Percentiles rank a stretch among this genome's conserved stretches.
phyloP scores from a whole-genome alignment of 2,888 invertebrate genomes.

The Phengaris alcon region DNA sequence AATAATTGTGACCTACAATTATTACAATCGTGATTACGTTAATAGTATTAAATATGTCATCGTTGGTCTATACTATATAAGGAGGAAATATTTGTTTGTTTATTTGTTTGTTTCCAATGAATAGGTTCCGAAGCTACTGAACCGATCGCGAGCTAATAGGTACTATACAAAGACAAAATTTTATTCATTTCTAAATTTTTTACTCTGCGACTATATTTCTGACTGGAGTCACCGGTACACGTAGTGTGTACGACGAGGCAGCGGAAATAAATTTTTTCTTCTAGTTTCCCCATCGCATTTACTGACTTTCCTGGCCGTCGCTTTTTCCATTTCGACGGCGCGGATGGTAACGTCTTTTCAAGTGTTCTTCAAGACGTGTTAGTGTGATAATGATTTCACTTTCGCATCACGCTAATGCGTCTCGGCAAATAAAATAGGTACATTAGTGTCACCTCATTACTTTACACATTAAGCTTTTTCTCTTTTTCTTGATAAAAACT shows the following conservation, averaged over 20 bases:
- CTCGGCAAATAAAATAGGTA: constrained; percentile 23
- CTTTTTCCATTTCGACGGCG: constrained; percentile 57
- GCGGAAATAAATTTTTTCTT: constrained; percentile 72
- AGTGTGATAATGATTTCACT: constrained; percentile 43
- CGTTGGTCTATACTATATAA: too few relatives aligned
- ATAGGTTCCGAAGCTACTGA: too few relatives aligned
- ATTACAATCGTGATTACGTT: too few relatives aligned
- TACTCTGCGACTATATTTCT: constrained; percentile 40
- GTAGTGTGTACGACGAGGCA: constrained; percentile 44
- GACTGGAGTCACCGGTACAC: constrained; percentile 39
- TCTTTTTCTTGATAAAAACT: neutral
- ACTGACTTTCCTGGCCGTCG: constrained; percentile 61
- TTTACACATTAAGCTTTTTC: constrained; percentile 14
- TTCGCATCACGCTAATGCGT: constrained; percentile 29
- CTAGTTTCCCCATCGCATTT: constrained; percentile 64
- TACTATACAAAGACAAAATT: neutral
- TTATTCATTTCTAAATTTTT: constrained; percentile 12
- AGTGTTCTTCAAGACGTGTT: constrained; percentile 52
- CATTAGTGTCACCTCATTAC: constrained; percentile 21
- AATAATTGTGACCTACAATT: too few relatives aligned
- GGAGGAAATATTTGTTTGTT: too few relatives aligned
- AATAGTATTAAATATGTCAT: too few relatives aligned
- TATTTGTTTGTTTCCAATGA: too few relatives aligned
- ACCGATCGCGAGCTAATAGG: too few relatives aligned
- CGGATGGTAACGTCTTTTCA: constrained; percentile 70